Evolutionary conservation across 2,113 vertebrate genomes (phyloP), one percentile per base, ranked within the genome.

Genomic region (Odobenus rosmarus): DNA sequence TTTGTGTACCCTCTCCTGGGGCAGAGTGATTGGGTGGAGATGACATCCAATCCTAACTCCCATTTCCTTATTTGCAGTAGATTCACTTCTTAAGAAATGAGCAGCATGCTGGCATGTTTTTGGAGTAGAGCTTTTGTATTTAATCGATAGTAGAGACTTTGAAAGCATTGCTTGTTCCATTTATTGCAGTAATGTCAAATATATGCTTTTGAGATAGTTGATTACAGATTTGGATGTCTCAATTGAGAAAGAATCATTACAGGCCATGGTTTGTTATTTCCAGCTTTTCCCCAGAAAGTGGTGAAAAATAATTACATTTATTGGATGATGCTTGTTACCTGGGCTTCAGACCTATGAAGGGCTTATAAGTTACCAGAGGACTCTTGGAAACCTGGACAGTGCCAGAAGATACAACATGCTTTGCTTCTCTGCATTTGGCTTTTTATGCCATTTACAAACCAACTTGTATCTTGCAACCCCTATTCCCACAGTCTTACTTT

Each of bases 251-350:
- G 84, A 92, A 87, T 9, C 67, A 14, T 69, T 71, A 36, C 7
- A 21, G 3, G 10, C 82, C 39, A 42, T 67, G 1, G 33, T 51
- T 95, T 86, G 23, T 83, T 92, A 86, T 90, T 87, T 80, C 49
- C 28, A 74, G 5, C 15, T 33, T 28, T 10, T 1, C 28, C 4
- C 12, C 10, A 24, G 26, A 88, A 39, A 42, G 46, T 84, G 26
- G 36, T 88, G 39, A 57, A 89, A 86, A 93, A 85, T 77, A 76
- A n/a, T 86, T 74, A 51, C 9, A 31, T 80, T 94, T 84, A 96
- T 61, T 61, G 4, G 86, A 36, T 59, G 24, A 13, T 69, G 16
- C 51, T 10, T 55, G n/a, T 94, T 91, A 42, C 4, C 69, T 62
- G 53, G 49, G 10, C 49, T 76, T 67, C 36, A 64, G 33, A 84